Evolutionary conservation across 2,888 invertebrate genomes (phyloP), one percentile per base, ranked within the genome.

Genomic region (Xylota sylvarum): DNA sequence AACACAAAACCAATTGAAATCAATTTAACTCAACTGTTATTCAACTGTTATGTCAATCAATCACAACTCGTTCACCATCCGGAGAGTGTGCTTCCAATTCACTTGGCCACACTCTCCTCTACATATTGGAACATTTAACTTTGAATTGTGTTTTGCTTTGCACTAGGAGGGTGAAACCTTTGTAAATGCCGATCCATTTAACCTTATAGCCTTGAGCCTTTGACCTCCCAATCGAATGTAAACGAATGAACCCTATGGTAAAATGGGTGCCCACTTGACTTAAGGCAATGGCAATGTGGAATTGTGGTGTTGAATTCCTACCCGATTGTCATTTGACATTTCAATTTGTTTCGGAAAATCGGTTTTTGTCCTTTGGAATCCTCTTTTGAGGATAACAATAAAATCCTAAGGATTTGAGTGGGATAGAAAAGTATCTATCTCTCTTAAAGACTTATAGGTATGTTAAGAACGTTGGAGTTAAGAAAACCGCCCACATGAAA

Each of bases 291-390:
- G 62, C 62, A 27, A 64, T 55, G 32, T 58, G 52, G 52, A 73
- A 50, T 84, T 67, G 65, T 73, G 73, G 83, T 73, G 79, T 73
- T 67, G 79, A 73, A 84, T 74, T 78, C 79, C 73, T 79, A 55
- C 32, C 55, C 79, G 79, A 84, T 84, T 84, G 83, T 78, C 60
- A 62, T 84, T 65, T 79, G 83, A 84, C 83, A 73, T 84, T 79
- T 79, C 78, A 79, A 84, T 84, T 84, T 79, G 83, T 84, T 84
- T 78, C 23, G 72, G 60, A 83, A 73, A 78, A 78, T 84, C 67
- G 46, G 52, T 62, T 78, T 43, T 46, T 40, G 70, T 72, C 58
- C 35, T 17, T 48, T 27, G 58, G 70, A 72, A 73, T 73, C 65
- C 37, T 60, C 72, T 79, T 23, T 67, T 67, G 72, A 46, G 60